Evolutionary conservation across 2,797 vertebrate species (phyloP).

Genomic region (Ibycter americanus): DNA sequence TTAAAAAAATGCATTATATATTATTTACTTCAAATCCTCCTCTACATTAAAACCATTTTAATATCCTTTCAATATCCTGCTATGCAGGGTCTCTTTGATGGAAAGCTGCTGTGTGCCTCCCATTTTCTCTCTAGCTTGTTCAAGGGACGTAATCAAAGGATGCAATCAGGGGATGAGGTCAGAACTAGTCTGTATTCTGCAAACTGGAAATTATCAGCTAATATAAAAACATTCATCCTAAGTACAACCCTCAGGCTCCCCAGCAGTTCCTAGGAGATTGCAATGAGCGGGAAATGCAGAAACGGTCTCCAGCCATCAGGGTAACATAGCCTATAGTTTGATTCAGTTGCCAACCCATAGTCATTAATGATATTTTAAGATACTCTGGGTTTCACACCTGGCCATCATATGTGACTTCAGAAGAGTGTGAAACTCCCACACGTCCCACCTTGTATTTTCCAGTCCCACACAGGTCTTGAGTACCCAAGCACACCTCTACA

Average conservation of each 20-base stretch:
- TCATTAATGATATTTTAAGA: neutral
- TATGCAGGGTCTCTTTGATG: neutral
- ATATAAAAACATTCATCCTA: constrained; percentile 4
- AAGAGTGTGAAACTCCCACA: neutral
- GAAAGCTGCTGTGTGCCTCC: neutral
- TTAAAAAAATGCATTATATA: constrained; percentile 9
- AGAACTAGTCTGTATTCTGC: constrained; percentile 10
- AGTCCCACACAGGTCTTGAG: neutral
- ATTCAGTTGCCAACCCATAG: neutral
- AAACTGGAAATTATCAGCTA: constrained; percentile 50
- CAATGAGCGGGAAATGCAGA: neutral
- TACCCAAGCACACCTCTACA: neutral
- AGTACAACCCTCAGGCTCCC: neutral
- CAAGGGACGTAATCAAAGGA: constrained; percentile 47
- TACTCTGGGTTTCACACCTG: neutral
- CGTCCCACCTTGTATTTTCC: neutral
- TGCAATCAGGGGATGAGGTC: constrained; percentile 41
- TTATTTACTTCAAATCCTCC: constrained; percentile 49
- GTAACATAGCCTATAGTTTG: neutral
- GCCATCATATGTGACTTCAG: neutral
- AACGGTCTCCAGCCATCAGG: neutral
- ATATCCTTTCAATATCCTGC: constrained; percentile 47
- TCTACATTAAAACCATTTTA: constrained; percentile 46
- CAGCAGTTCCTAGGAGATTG: neutral
- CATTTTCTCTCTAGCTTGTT: constrained; percentile 33